Conservation (phyloP, 1,140 invertebrate species). For the Temnothorax longispinosus region DNA sequence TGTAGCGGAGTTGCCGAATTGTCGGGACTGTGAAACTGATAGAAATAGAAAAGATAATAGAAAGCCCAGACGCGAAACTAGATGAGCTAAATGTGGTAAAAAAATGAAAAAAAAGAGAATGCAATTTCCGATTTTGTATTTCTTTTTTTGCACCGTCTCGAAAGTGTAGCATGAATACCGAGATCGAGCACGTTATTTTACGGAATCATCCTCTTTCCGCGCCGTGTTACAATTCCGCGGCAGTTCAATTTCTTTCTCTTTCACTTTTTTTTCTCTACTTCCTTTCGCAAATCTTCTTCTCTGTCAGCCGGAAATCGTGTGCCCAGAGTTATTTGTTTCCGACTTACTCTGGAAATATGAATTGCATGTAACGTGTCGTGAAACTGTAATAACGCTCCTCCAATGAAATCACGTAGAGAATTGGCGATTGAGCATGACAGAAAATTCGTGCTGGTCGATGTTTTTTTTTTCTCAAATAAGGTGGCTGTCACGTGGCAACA, state of each 20-base stretch:
- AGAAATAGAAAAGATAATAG: not conserved
- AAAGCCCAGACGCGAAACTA: not conserved
- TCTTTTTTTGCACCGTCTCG: not conserved
- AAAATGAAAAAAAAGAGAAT: slow-evolving; percentile 2
- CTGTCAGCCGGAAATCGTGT: slow-evolving; percentile 29
- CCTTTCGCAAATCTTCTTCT: slow-evolving; percentile 15
- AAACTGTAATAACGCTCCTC: slow-evolving; percentile 51
- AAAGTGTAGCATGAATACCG: slow-evolving; percentile 12
- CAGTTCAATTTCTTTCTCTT: slow-evolving; percentile 8
- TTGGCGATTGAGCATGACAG: slow-evolving; percentile 46
- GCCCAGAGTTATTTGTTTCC: slow-evolving; percentile 50
- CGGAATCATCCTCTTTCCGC: slow-evolving; percentile 14
- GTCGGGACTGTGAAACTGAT: not conserved
- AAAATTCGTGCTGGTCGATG: slow-evolving; percentile 42
- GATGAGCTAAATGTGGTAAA: not conserved
- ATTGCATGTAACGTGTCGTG: slow-evolving; percentile 47
- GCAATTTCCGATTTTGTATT: not conserved
- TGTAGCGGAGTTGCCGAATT: not conserved
- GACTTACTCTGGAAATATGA: slow-evolving; percentile 48
- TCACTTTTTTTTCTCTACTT: not conserved
- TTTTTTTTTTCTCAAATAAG: not conserved
- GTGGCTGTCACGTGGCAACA: not conserved
- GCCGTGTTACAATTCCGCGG: not conserved
- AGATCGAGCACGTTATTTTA: not conserved
- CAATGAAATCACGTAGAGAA: slow-evolving; percentile 19